phyloP scores from a whole-genome alignment of 35 echinoderm and acorn worm genomes.

The Lytechinus variegatus region DNA sequence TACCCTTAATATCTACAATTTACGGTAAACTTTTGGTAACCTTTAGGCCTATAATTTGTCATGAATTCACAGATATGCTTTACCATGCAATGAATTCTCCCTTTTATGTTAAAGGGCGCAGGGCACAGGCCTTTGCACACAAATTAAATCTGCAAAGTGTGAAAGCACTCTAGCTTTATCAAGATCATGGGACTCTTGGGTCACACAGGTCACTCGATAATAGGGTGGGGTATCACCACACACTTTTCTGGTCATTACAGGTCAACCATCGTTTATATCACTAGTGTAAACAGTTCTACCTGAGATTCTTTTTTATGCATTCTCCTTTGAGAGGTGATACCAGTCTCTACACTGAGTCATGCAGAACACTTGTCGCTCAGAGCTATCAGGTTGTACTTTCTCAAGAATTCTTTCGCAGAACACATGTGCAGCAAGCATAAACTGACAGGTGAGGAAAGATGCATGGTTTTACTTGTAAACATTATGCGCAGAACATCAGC shows the following conservation, averaged over 20 bases:
- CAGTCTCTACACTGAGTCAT: background rate
- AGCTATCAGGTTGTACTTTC: constrained; percentile 10
- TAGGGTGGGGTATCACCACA: background rate
- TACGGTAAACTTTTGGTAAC: no score
- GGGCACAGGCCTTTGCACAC: no score
- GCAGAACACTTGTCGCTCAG: background rate
- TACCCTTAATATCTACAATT: no score
- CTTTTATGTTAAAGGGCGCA: no score
- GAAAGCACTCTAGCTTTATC: no score
- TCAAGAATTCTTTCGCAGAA: background rate
- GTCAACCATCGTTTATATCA: background rate
- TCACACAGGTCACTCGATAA: background rate
- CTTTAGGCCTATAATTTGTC: no score
- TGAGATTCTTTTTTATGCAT: background rate
- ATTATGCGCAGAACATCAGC: background rate
- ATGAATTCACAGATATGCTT: no score
- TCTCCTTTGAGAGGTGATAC: background rate
- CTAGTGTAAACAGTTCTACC: background rate
- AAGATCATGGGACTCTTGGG: background rate
- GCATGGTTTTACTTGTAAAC: background rate
- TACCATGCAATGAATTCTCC: no score
- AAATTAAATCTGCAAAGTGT: no score
- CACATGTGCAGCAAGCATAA: background rate
- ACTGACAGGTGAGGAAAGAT: background rate
- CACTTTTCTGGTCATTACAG: background rate